These are phyloP conservation scores for Pseudonaja textilis DNA, from an alignment of 2,113 vertebrate species.

Conservation along the genomic window DNA sequence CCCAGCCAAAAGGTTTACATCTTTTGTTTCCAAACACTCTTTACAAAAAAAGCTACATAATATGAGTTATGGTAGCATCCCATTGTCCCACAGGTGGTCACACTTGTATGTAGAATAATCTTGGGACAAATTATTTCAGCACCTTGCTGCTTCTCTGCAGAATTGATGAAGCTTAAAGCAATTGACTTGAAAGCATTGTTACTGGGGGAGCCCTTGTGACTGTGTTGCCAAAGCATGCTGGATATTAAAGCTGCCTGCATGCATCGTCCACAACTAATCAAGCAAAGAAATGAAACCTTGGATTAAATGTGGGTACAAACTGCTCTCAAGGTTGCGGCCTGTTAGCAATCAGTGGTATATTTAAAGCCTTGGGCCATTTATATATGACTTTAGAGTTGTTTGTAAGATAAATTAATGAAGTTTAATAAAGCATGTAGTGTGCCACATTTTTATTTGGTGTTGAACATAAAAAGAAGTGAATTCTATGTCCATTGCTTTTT, in stretches of 20 bases:
- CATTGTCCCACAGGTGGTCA: neutral
- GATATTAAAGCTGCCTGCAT: conserved; percentile 4
- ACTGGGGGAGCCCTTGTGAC: conserved; percentile 10
- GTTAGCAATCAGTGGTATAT: neutral
- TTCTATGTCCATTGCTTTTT: neutral
- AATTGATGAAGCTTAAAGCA: conserved; percentile 2
- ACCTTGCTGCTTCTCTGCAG: conserved; percentile 4
- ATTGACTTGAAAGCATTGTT: conserved; percentile 1
- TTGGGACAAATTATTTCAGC: conserved; percentile 6
- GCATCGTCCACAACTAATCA: conserved; percentile 27
- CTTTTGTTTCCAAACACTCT: neutral
- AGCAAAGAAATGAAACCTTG: neutral
- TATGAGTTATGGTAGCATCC: conserved; percentile 1
- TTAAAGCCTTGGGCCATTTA: neutral
- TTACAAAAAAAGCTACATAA: conserved; percentile 10
- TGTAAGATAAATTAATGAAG: neutral
- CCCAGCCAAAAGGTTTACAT: neutral
- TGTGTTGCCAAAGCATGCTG: conserved; percentile 4
- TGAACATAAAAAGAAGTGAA: neutral
- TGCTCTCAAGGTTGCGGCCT: conserved; percentile 17
- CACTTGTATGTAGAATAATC: conserved; percentile 25
- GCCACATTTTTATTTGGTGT: neutral
- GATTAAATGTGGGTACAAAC: neutral
- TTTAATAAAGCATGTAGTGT: neutral
- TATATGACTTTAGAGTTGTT: neutral